A percentile compares a stretch with the other conserved stretches of the same genome.
These are phyloP conservation scores for Amphilophus citrinellus DNA, from an alignment of 2,113 vertebrate genomes.

Conservation along the genomic window DNA sequence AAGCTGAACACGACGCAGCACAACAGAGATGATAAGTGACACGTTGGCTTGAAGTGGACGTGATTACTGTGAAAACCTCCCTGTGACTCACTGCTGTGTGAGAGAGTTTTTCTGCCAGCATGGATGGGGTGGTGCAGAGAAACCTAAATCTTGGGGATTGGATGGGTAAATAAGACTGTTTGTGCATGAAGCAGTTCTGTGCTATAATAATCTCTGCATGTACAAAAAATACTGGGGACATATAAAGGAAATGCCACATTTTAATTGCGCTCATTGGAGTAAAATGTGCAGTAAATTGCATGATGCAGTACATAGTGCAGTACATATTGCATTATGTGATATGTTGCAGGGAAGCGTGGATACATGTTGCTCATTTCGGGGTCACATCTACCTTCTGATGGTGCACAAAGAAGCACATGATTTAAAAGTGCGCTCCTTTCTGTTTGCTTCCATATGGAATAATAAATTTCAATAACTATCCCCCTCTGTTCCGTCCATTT, in stretches of 20 bases:
- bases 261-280: not conserved
- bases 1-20: not conserved
- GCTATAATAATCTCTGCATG: constrained; percentile 8
- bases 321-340: not conserved
- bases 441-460: constrained; percentile 13
- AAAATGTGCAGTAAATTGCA: no score
- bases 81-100: constrained; percentile 37
- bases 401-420: not conserved
- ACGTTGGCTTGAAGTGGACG: constrained; percentile 36
- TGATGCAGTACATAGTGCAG: no score
- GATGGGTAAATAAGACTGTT: constrained; percentile 30
- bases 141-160: constrained; percentile 32
- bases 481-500: constrained; percentile 23
- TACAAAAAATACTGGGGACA: not conserved
- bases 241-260: not conserved
- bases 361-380: not conserved
- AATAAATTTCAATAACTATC: constrained; percentile 23
- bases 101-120: constrained; percentile 23
- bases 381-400: not conserved
- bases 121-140: not conserved
- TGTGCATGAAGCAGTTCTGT: constrained; percentile 7
- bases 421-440: not conserved
- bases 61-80: constrained; percentile 52
- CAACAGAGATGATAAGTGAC: constrained; percentile 30
- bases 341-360: not conserved